A percentile compares a stretch with the other conserved stretches of the same genome.
Conservation (phyloP, 1,140 invertebrate species). For the Brachystomella parvula region DNA sequence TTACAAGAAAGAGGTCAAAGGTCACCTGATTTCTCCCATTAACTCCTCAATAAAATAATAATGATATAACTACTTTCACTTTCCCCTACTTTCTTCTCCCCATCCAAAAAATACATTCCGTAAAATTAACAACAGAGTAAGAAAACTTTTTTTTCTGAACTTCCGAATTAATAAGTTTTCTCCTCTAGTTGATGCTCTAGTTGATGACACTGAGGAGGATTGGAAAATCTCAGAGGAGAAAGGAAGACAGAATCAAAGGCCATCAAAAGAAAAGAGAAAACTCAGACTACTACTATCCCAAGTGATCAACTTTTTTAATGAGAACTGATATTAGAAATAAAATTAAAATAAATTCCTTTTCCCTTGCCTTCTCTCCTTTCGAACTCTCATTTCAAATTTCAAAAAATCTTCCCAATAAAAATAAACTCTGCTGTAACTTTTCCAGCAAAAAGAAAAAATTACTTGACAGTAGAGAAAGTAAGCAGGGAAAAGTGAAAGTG, state of each 20-base stretch:
- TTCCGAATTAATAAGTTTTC: neutral
- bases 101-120: neutral
- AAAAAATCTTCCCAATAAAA: no score
- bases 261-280: slow-evolving; percentile 6
- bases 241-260: neutral
- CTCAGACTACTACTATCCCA: neutral
- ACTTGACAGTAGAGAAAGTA: neutral
- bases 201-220: slow-evolving; percentile 2
- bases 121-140: neutral
- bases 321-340: slow-evolving; percentile 7
- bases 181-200: neutral
- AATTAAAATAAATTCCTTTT: neutral
- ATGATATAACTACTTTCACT: no score
- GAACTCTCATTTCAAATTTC: neutral
- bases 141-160: neutral
- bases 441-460: neutral
- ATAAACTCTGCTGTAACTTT: neutral
- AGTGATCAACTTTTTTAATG: slow-evolving; percentile 13
- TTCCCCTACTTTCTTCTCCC: neutral
- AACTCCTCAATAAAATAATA: no score
- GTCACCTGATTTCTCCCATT: no score
- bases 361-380: neutral
- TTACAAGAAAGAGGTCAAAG: neutral
- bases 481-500: neutral
- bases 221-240: neutral